Evolutionary conservation across 2,113 vertebrate species (phyloP), one percentile per base, ranked within the genome.

Genomic region (Typhlomys cinereus): DNA sequence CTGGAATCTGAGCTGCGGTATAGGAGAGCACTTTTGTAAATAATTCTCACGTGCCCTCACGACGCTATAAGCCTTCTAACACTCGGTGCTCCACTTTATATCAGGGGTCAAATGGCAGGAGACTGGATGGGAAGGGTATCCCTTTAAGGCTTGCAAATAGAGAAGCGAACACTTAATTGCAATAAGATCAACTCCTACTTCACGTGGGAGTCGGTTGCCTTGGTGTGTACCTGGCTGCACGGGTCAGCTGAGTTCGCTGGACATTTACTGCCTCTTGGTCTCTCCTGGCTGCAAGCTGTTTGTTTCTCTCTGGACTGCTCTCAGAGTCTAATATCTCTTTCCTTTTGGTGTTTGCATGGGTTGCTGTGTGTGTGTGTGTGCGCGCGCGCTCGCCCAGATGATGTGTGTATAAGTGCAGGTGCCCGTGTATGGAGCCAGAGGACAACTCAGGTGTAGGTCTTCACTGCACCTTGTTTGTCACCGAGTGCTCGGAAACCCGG

Each of bases 1-100:
- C 90, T 85, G 94, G 80, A 89, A 25, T 81, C 59, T 86, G 89
- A 98, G 67, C 92, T 57, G 34, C 50, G 75, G 91, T 88, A 94
- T 95, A 85, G 89, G 92, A 96, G 94, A 88, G 70, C 36, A 52
- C 44, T 87, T 93, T 89, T 90, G 93, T 50, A 48, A 48, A 59
- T 90, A 90, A 95, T 91, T 95, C 62, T 88, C 39, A 70, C 1
- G n/a, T 88, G 85, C 88, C 88, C 83, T 69, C 94, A 88, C 69
- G 88, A 92, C 62, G 70, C 88, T 61, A 85, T 54, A 27, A 12
- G 64, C 54, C 25, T 34, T 29, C 39, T 66, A 89, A 81, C 80
- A 82, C 52, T 14, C 2, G 18, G 76, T 12, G 36, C 85, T 92
- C 52, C 23, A 34, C 91, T 93, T 92, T 78, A 91, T 81, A 92